phyloP scores from a whole-genome alignment of 2,113 vertebrate genomes.

The Calidris pygmaea region DNA sequence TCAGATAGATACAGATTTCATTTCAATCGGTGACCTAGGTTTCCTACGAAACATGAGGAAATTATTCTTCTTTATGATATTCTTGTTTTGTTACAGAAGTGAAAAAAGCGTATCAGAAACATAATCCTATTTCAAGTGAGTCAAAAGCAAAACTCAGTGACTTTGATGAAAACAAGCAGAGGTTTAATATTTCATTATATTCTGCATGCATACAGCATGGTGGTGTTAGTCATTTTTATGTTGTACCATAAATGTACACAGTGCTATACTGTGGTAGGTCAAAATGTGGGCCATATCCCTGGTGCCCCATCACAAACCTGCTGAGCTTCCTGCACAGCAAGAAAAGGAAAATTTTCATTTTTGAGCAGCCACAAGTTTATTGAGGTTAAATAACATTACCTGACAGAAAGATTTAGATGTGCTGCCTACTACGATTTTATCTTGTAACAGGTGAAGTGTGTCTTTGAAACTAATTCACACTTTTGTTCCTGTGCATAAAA shows the following conservation, averaged over 20 bases:
- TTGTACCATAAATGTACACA: not conserved
- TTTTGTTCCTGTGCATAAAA: not conserved
- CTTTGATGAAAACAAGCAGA: not conserved
- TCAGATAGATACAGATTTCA: not conserved
- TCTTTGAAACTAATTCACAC: not conserved
- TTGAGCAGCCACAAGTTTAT: not conserved
- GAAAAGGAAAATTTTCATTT: not conserved
- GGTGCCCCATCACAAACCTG: slow-evolving; percentile 28
- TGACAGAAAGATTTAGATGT: not conserved
- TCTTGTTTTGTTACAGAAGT: not conserved
- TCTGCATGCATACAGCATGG: not conserved
- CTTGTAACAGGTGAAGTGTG: not conserved
- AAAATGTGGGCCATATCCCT: slow-evolving; percentile 25
- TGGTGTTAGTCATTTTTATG: not conserved
- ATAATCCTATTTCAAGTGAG: not conserved
- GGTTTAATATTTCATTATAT: not conserved
- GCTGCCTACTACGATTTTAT: not conserved
- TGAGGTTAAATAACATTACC: not conserved
- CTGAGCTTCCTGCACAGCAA: not conserved
- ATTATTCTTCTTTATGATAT: not conserved
- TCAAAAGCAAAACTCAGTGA: not conserved
- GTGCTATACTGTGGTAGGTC: not conserved
- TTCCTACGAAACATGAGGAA: not conserved
- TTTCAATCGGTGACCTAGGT: not conserved
- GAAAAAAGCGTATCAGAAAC: not conserved